These are phyloP conservation scores for Helobdella robusta DNA, from an alignment of 2,888 invertebrate species.

Conservation along the genomic window DNA sequence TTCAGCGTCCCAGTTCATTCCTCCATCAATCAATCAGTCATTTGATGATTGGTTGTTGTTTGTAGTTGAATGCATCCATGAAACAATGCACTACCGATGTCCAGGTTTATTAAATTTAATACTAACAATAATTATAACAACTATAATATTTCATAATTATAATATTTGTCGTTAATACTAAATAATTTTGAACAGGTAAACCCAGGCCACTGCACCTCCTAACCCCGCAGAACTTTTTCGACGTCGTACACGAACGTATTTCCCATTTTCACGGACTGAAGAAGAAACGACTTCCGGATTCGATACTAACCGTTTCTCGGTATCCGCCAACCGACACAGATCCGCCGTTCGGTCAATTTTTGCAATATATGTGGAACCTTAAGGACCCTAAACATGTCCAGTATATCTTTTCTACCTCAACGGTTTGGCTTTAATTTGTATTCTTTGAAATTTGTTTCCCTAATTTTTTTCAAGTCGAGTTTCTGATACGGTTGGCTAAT, in stretches of 20 bases:
- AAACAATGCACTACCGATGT: constrained; percentile 6
- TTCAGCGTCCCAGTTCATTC: no score
- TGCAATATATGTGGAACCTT: background rate
- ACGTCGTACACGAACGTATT: background rate
- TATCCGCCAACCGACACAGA: background rate
- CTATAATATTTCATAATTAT: background rate
- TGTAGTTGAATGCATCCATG: background rate
- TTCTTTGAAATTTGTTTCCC: no score
- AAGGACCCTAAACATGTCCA: constrained; percentile 5
- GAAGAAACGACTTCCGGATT: constrained; percentile 9
- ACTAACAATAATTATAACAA: no score
- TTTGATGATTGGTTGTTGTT: constrained; percentile 11
- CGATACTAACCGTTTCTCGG: background rate
- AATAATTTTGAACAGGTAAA: background rate
- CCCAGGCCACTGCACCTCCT: background rate
- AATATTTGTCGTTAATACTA: background rate
- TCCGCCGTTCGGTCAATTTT: background rate
- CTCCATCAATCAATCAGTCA: background rate
- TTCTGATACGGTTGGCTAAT: no score
- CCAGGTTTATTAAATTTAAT: no score
- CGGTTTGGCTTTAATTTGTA: background rate
- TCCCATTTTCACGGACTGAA: background rate
- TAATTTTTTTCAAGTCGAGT: no score
- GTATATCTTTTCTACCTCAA: constrained; percentile 12
- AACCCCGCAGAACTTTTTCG: background rate